Base-by-base conservation (phyloP, 92 coral and sea anemone genomes). In the Siderastrea siderea region DNA sequence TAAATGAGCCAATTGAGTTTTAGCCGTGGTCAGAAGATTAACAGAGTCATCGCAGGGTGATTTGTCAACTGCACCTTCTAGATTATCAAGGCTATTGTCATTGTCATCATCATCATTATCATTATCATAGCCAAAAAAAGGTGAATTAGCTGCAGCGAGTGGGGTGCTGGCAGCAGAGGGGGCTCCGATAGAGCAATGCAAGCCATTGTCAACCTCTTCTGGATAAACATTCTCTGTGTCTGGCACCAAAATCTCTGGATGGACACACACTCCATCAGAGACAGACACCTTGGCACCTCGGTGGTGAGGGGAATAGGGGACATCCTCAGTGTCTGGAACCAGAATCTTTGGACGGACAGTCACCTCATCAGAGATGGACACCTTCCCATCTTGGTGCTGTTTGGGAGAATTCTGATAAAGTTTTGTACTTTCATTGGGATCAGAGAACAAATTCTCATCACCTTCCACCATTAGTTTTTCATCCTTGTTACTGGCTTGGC, bases 151-250 rank as follows among this genome's bases (percentile, higher is more conserved):
- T 1, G 74, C 88, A 26, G 96, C 64, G 1, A 82, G 6, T 7
- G 86, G 88, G 59, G 90, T 79, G 60, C 68, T 88, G 66, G 89
- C 64, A 2, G 89, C 89, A 44, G 96, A 95, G 0, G 99, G 99
- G 3, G 92, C 93, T 50, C 98, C 96, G 58, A 92, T 68, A 47
- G 86, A 70, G 66, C 79, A 78, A 55, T 76, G 82, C 6, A 83
- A 81, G 15, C 91, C 90, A 19, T 65, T 84, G 17, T 71, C 63
- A 63, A 54, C 71, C 49, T 73, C 87, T 38, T 84, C 81, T 26
- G 80, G 15, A 50, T 48, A 74, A 7, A 48, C 62, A 51, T 84
- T 81, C 12, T 84, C 87, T 6, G 80, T 84, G 44, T 84, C 87
- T 61, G 68, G 87, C 16, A 84, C 74, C 3, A 74, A 51, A 38